These are phyloP conservation scores for Turritopsis rubra DNA, from an alignment of 30 jellyfish, hydroid and myxozoan genomes.

Conservation along the genomic window DNA sequence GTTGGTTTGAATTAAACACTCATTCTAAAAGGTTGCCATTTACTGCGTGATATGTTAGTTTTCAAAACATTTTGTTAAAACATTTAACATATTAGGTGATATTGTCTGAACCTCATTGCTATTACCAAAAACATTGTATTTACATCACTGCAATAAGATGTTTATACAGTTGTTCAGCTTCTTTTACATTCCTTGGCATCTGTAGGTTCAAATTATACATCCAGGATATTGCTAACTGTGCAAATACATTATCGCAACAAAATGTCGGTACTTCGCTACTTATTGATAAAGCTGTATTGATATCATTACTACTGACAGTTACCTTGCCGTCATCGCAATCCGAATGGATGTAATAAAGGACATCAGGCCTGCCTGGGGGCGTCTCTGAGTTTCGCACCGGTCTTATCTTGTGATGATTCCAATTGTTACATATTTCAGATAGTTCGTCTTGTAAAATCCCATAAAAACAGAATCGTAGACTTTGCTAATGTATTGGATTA, in stretches of 20 bases:
- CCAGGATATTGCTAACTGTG: not conserved
- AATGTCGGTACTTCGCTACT: not conserved
- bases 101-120: not conserved
- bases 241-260: not conserved
- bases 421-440: conserved; percentile 13
- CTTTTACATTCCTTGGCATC: not conserved
- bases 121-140: not conserved
- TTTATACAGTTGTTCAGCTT: not conserved
- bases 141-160: not conserved
- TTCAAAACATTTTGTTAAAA: not conserved
- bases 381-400: conserved; percentile 23
- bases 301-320: not conserved
- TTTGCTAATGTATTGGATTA: conserved; percentile 20
- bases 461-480: conserved; percentile 31
- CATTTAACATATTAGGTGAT: not conserved
- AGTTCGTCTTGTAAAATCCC: conserved; percentile 34
- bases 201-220: not conserved
- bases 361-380: conserved; percentile 22
- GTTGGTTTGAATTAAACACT: not conserved
- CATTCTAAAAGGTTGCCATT: not conserved
- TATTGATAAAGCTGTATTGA: not conserved
- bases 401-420: conserved; percentile 20
- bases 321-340: not conserved
- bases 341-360: not conserved
- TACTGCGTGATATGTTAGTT: not conserved